Evolutionary conservation across 2,113 vertebrate genomes (phyloP).

Genomic region (Zapornia atra): DNA sequence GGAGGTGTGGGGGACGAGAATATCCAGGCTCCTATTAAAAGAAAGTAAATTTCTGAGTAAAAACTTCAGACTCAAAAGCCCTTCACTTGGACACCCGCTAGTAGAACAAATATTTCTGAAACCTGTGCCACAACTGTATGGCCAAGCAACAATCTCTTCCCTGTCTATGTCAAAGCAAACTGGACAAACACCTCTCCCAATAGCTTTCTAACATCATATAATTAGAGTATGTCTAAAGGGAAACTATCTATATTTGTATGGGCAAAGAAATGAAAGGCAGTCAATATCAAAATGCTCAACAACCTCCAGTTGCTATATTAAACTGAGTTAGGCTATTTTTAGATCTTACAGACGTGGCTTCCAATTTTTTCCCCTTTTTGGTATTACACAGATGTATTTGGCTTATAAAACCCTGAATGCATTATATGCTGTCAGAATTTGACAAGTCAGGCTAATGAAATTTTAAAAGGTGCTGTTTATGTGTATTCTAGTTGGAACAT

Average conservation of each 20-base stretch:
- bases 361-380: not conserved
- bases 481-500: not conserved
- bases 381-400: not conserved
- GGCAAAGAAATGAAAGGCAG: not conserved
- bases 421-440: not conserved
- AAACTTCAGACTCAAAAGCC: not conserved
- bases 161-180: not conserved
- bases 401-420: not conserved
- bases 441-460: not conserved
- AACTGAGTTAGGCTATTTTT: not conserved
- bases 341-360: not conserved
- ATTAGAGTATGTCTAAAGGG: not conserved
- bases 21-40: not conserved
- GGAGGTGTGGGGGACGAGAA: not conserved
- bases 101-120: not conserved
- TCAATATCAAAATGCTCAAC: not conserved
- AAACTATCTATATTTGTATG: not conserved
- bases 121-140: accelerated
- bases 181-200: not conserved
- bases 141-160: not conserved
- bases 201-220: not conserved
- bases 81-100: not conserved
- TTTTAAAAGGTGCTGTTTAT: not conserved
- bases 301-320: not conserved
- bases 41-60: not conserved